phyloP scores from a whole-genome alignment of 2,888 invertebrate species.

The Microplitis deprimator region DNA sequence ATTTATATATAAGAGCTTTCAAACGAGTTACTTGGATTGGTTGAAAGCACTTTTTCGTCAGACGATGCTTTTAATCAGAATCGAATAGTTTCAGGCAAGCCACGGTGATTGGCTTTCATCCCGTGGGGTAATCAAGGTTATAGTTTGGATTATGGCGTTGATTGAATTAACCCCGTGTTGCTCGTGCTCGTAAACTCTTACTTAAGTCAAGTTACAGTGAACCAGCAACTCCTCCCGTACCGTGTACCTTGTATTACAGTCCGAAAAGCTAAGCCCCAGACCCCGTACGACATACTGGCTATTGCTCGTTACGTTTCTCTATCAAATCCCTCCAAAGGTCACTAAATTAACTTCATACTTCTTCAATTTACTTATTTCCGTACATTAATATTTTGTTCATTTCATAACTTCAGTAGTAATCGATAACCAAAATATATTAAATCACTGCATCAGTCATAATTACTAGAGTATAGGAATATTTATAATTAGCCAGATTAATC shows the following conservation, averaged over 20 bases:
- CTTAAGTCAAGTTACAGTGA: constrained; percentile 61
- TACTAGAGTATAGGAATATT: neutral
- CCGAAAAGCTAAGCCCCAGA: constrained; percentile 48
- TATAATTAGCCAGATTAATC: neutral
- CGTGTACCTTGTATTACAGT: constrained; percentile 54
- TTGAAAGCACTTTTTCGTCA: constrained; percentile 5
- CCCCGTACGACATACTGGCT: constrained; percentile 32
- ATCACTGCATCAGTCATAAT: neutral
- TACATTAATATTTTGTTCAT: too few relatives aligned
- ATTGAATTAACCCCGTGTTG: constrained; percentile 69
- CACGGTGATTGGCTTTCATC: constrained; percentile 40
- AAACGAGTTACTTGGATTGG: neutral
- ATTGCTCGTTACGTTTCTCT: constrained; percentile 51
- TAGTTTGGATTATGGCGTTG: constrained; percentile 65
- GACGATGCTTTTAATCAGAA: constrained; percentile 36
- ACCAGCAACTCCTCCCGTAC: constrained; percentile 66
- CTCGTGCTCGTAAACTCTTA: constrained; percentile 70
- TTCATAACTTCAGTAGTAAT: neutral
- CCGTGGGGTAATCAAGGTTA: constrained; percentile 64
- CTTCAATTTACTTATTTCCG: too few relatives aligned
- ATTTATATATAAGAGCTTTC: neutral
- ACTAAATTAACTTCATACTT: too few relatives aligned
- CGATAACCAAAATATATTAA: neutral
- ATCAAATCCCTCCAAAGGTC: too few relatives aligned
- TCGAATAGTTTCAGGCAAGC: constrained; percentile 30